Evolutionary conservation across 2,113 vertebrate species (phyloP), one percentile per base, ranked within the genome.

Genomic region (Glareola pratincola): DNA sequence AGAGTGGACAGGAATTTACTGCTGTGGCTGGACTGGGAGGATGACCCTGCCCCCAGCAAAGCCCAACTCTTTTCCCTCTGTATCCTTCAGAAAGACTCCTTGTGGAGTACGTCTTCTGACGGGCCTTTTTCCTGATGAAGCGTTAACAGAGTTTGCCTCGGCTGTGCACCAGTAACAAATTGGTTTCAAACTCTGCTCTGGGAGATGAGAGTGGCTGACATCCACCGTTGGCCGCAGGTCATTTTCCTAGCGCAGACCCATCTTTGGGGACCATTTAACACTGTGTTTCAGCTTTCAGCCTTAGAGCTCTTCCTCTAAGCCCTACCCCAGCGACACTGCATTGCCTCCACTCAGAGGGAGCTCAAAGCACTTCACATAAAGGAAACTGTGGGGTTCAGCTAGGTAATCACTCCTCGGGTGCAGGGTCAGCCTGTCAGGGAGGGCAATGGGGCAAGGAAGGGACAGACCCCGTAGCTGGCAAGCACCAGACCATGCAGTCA

Each of bases 221-320:
- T 69, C 45, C 89, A 83, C 57, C 0, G 0, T 24, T 64, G 81
- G 86, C 74, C 3, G 5, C 66, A 59, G 77, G 89, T 95, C 63
- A 63, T 90, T 90, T 92, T 94, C 94, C 62, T 79, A 73, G 91
- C 4, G 2, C 71, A 91, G 81, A 50, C 62, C 12, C n/a, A 24
- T 66, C 84, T 89, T 82, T 67, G 48, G 83, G 91, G 92, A 90
- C 69, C 77, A 66, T 81, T 97, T 96, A 94, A 85, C 73, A 7
- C 51, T 1, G 20, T 74, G 43, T 72, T 97, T 93, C 78, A 85
- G 67, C 50, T 92, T 85, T 90, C 90, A 96, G 82, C 82, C 78
- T 57, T 69, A 36, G 15, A 85, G 71, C 63, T 83, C 63, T 86
- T 85, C 85, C 50, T 79, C 69, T 79, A 88, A 67, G 30, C 30